phyloP scores from a whole-genome alignment of 2,113 vertebrate species.

The Saguinus imperator region DNA sequence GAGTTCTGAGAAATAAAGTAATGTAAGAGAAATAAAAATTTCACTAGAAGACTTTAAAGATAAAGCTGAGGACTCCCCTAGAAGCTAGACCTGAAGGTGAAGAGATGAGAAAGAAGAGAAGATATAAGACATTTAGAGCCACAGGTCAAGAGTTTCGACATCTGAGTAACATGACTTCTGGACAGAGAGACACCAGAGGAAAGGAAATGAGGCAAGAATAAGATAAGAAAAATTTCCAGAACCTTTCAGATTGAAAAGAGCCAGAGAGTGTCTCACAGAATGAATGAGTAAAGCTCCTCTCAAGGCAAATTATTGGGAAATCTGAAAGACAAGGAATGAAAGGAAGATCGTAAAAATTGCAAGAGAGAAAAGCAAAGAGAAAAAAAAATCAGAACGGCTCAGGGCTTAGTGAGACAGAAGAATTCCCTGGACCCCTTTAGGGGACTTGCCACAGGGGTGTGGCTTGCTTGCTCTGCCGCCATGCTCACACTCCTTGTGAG shows the following conservation, averaged over 20 bases:
- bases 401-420: background rate
- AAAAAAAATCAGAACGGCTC: too few relatives aligned
- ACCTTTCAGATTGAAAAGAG: background rate
- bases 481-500: too few relatives aligned
- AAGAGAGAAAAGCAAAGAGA: background rate
- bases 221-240: background rate
- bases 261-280: background rate
- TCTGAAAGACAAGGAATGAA: background rate
- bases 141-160: background rate
- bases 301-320: background rate
- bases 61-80: background rate
- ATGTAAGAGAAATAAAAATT: background rate
- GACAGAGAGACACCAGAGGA: background rate
- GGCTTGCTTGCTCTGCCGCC: too few relatives aligned
- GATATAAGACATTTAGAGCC: accelerated
- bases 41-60: background rate
- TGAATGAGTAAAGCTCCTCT: background rate
- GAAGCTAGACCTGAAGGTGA: background rate
- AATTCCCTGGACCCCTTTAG: too few relatives aligned
- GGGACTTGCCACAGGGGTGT: too few relatives aligned
- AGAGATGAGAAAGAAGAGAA: background rate
- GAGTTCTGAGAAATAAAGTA: background rate
- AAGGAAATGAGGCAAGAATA: background rate
- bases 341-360: background rate
- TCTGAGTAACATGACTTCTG: background rate